Percentiles rank a stretch among this genome's conserved stretches.
Conservation (phyloP, 2,113 vertebrate species). For the Paedocypris sp. region DNA sequence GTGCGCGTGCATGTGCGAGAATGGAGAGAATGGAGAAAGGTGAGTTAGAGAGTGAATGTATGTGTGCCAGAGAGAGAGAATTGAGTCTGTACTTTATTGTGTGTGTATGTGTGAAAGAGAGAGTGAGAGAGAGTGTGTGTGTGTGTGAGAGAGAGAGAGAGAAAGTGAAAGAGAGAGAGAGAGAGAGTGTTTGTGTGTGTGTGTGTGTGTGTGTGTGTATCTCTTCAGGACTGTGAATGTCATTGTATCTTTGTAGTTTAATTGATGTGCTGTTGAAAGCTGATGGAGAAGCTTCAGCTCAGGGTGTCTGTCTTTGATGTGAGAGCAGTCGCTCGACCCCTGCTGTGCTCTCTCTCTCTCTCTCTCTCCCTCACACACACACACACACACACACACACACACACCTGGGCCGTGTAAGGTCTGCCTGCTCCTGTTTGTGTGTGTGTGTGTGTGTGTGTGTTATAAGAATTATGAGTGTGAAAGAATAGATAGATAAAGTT, state of each 20-base stretch:
- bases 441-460: background rate
- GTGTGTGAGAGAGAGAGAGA: no score
- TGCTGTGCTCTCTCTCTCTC: conserved; percentile 56
- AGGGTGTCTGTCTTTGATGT: conserved; percentile 69
- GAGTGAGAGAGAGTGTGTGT: no score
- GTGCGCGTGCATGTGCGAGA: no score
- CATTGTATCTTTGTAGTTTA: conserved; percentile 72
- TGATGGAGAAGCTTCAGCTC: conserved; percentile 62
- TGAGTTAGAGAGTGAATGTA: no score
- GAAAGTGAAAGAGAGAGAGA: no score
- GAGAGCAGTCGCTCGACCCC: conserved; percentile 64
- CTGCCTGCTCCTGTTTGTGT: background rate
- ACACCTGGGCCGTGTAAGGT: no score
- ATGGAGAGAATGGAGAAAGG: no score
- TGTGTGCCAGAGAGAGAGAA: no score
- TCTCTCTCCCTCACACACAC: conserved; percentile 20
- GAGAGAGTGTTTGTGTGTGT: conserved; percentile 12
- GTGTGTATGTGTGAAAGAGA: no score
- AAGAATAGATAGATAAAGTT: no score
- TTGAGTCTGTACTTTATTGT: no score
- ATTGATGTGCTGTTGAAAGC: conserved; percentile 75
- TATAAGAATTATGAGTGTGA: background rate
- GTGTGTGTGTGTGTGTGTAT: conserved; percentile 20
- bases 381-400: background rate
- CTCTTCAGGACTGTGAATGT: conserved; percentile 65